A percentile compares a stretch with the other conserved stretches of the same genome.
Evolutionary conservation across 2,888 invertebrate genomes (phyloP).

Genomic region (Gari tellinella): DNA sequence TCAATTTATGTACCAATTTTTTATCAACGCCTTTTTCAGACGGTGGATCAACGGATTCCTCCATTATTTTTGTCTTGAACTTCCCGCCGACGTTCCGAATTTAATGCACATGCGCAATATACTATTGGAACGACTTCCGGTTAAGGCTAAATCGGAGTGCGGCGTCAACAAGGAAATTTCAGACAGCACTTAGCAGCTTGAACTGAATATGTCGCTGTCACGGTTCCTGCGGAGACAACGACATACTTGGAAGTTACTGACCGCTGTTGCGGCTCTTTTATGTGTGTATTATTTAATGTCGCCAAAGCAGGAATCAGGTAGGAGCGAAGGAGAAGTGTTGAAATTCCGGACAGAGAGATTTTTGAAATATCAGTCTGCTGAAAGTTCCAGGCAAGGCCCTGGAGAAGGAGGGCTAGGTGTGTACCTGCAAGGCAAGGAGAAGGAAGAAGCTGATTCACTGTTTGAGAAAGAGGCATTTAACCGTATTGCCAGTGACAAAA

Average conservation of each 20-base stretch:
- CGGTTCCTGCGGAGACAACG: constrained; percentile 65
- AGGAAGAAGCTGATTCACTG: constrained; percentile 87
- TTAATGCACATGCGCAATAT: not conserved
- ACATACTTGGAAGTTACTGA: constrained; percentile 62
- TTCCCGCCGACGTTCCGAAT: too few species aligned
- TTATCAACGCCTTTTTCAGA: too few species aligned
- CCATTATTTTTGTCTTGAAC: too few species aligned
- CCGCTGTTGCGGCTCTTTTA: constrained; percentile 45
- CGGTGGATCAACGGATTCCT: too few species aligned
- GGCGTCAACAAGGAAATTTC: too few species aligned
- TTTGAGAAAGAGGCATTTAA: constrained; percentile 94
- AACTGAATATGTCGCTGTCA: constrained; percentile 62
- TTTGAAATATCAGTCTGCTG: constrained; percentile 64
- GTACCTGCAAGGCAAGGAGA: constrained; percentile 85
- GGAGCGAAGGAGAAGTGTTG: constrained; percentile 34
- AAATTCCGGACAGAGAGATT: constrained; percentile 62
- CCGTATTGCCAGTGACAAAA: constrained; percentile 93
- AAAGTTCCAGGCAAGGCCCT: constrained; percentile 73
- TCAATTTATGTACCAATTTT: too few species aligned
- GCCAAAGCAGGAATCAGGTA: constrained; percentile 13
- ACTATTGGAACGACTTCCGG: not conserved
- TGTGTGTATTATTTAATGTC: constrained; percentile 45
- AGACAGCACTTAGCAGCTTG: too few species aligned
- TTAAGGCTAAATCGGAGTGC: too few species aligned
- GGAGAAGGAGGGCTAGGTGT: constrained; percentile 82